A percentile compares a stretch with the other conserved stretches of the same genome.
These are phyloP conservation scores for Cyclina sinensis DNA, from an alignment of 1,140 invertebrate species.

Conservation along the genomic window DNA sequence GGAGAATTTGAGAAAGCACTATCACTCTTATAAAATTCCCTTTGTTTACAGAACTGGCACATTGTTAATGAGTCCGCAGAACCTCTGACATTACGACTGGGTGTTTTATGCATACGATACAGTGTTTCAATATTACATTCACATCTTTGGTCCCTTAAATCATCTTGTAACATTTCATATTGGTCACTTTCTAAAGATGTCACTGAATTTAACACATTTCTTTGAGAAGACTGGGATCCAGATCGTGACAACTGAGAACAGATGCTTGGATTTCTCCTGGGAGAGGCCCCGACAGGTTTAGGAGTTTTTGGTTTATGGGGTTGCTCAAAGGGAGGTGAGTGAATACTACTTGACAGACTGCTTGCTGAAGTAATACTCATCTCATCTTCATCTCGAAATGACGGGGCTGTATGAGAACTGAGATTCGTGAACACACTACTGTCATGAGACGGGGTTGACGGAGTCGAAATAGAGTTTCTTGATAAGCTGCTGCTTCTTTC, in stretches of 20 bases:
- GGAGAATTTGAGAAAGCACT: constrained; percentile 3
- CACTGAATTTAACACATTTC: constrained; percentile 42
- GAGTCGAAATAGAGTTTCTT: constrained; percentile 16
- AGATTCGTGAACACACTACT: constrained; percentile 36
- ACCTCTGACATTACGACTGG: neutral
- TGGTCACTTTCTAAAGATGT: constrained; percentile 45
- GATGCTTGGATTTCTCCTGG: constrained; percentile 56
- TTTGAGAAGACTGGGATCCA: constrained; percentile 53
- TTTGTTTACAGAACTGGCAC: constrained; percentile 58
- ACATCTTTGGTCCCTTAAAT: constrained; percentile 18
- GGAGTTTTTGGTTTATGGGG: constrained; percentile 67
- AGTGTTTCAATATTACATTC: constrained; percentile 19
- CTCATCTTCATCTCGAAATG: constrained; percentile 32
- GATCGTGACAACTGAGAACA: constrained; percentile 13
- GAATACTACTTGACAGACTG: constrained; percentile 49
- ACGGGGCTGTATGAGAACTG: neutral
- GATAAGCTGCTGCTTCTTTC: neutral
- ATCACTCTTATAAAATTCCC: constrained; percentile 32
- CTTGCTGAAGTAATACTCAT: constrained; percentile 45
- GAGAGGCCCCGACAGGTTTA: constrained; percentile 61
- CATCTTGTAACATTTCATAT: constrained; percentile 5
- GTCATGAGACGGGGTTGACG: constrained; percentile 60
- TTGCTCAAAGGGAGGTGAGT: constrained; percentile 59
- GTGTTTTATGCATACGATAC: neutral
- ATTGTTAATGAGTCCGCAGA: constrained; percentile 40